Evolutionary conservation across 2,888 invertebrate genomes (phyloP).

Genomic region (Poecilus cupreus): DNA sequence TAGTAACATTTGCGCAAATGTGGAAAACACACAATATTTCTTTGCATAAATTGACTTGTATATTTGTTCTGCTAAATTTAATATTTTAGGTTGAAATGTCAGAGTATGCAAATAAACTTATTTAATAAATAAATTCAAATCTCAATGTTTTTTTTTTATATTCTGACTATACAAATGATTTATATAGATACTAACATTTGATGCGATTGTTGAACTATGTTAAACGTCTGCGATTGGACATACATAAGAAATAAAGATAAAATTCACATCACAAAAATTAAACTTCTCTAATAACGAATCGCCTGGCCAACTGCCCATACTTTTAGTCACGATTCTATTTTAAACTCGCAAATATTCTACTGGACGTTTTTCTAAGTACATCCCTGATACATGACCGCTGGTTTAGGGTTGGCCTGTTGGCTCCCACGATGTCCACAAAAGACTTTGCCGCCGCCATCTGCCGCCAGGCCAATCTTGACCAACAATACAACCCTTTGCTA

Average conservation of each 20-base stretch:
- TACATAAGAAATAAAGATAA: background rate
- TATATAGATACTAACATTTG: conserved; percentile 9
- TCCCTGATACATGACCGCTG: background rate
- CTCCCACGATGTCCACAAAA: conserved; percentile 47
- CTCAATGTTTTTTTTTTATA: background rate
- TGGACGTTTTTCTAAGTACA: background rate
- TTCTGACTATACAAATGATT: background rate
- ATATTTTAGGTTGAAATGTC: conserved; percentile 15
- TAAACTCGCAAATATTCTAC: background rate
- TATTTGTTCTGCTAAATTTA: conserved; percentile 37
- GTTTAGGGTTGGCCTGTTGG: background rate
- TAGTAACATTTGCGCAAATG: background rate
- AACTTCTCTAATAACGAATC: conserved; percentile 10
- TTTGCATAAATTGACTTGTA: conserved; percentile 22
- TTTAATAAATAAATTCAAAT: background rate
- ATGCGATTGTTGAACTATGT: conserved; percentile 10
- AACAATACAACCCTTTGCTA: conserved; percentile 39
- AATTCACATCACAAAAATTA: conserved; percentile 28
- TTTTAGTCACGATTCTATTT: conserved; percentile 28
- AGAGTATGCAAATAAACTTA: background rate
- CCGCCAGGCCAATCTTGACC: conserved; percentile 49
- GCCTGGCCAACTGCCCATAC: conserved; percentile 42
- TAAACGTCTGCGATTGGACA: background rate
- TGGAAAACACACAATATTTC: conserved; percentile 9
- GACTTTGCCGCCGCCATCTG: conserved; percentile 23